Base-by-base conservation (phyloP, 2,888 invertebrate species). In the Melanargia galathea region DNA sequence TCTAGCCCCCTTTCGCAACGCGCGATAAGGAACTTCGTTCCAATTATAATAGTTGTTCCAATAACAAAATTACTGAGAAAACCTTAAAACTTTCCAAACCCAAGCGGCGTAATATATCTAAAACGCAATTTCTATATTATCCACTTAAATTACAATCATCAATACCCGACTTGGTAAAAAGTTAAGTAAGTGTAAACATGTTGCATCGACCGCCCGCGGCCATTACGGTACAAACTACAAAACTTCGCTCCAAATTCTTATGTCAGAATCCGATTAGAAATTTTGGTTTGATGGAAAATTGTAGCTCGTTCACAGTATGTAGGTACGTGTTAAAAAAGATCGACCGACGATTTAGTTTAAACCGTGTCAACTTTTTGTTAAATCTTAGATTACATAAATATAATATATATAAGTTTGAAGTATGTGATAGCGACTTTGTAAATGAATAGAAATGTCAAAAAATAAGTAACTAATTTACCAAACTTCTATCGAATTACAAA, bases 271-370 rank as follows among this genome's bases (percentile, higher is more conserved):
- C 76, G 82, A 85, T 84, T 85, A 85, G 84, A 86, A 83, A 83
- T 79, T 78, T 73, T 67, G 73, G 70, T 83, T 84, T 86, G 84
- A 87, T 85, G 86, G 83, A 85, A 87, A 87, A 86, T 82, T 82
- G 58, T 64, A 30, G 49, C 60, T 38, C 56, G 65, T 65, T 65
- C 56, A 60, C 46, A 62, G 45, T 63, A 52, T 56, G 43, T 45
- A 35, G 13, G 18, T 22, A 52, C 1, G 40, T 48, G 22, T 20
- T 11, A 48, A 22, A 48, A 35, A 33, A 45, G 10, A 46, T 46
- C 18, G 24, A 43, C 26, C 8, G 24, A 11, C 26, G 18, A 45
- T 56, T 30, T 26, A 30, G 11, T 22, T 22, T 46, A 1, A 45
- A 1, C 26, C 20, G 30, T 56, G 11, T 56, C 43, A 86, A 82